Percentiles rank a stretch among this genome's conserved stretches.
Conservation (phyloP, 1,140 invertebrate genomes). For the Drosophila leontia region DNA sequence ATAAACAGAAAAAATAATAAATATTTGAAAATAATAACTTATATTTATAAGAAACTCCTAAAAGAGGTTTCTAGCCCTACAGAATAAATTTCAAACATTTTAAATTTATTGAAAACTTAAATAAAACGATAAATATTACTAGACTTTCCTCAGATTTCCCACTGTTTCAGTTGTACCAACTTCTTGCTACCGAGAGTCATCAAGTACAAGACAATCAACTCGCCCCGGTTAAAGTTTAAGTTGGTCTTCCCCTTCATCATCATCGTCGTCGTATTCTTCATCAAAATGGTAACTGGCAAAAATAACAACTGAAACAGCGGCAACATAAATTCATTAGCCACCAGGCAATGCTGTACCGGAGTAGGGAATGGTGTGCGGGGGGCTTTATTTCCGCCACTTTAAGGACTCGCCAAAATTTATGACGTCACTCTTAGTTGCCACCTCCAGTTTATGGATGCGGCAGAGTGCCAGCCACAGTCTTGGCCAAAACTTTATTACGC, state of each 20-base stretch:
- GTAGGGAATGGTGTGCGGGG: not conserved
- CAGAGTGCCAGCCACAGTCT: constrained; percentile 20
- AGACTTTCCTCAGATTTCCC: not conserved
- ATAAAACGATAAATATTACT: no score
- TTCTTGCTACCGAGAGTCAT: constrained; percentile 7
- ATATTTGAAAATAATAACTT: no score
- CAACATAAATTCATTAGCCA: constrained; percentile 79
- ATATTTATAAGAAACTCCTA: no score
- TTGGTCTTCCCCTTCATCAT: constrained; percentile 12
- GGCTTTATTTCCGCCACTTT: constrained; percentile 29
- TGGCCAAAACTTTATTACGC: constrained; percentile 29
- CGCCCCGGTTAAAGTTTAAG: constrained; percentile 47
- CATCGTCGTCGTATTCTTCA: constrained; percentile 16
- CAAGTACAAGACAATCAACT: constrained; percentile 47
- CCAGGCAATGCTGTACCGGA: constrained; percentile 47
- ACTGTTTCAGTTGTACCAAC: constrained; percentile 6
- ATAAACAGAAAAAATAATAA: not conserved
- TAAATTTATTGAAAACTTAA: not conserved
- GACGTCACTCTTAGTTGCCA: constrained; percentile 71
- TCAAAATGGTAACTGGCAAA: constrained; percentile 35
- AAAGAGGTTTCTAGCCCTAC: no score
- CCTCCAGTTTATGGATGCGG: constrained; percentile 33
- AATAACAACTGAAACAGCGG: constrained; percentile 26
- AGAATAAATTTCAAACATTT: not conserved
- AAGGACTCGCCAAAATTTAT: constrained; percentile 75